A percentile compares a stretch with the other conserved stretches of the same genome.
These are phyloP conservation scores for Clepsis dumicolana DNA, from an alignment of 2,888 invertebrate species.

Conservation along the genomic window DNA sequence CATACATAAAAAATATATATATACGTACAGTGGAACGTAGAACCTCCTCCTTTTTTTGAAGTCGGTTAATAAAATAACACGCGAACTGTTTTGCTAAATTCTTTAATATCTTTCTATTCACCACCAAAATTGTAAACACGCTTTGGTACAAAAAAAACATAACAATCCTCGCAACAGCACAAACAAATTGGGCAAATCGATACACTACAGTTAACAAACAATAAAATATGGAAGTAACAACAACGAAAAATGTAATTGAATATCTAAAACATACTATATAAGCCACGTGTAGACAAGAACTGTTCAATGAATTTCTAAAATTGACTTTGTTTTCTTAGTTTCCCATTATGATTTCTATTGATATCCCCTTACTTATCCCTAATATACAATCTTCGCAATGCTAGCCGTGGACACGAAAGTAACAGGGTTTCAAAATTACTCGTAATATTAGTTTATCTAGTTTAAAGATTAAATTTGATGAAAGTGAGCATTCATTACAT, in stretches of 20 bases:
- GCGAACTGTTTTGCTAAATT: slow-evolving; percentile 56
- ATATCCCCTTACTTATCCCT: slow-evolving; percentile 42
- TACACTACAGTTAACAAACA: slow-evolving; percentile 57
- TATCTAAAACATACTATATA: slow-evolving; percentile 52
- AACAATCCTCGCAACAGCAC: slow-evolving; percentile 62
- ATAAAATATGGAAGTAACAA: slow-evolving; percentile 61
- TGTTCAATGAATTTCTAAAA: slow-evolving; percentile 60
- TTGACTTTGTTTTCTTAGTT: slow-evolving; percentile 65
- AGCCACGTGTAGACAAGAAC: slow-evolving; percentile 40
- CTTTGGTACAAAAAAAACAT: slow-evolving; percentile 73
- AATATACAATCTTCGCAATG: slow-evolving; percentile 27
- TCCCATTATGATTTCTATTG: slow-evolving; percentile 49
- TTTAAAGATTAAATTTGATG: slow-evolving; percentile 30
- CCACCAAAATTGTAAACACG: slow-evolving; percentile 70
- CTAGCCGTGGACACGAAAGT: slow-evolving; percentile 36
- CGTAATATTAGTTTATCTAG: slow-evolving; percentile 25
- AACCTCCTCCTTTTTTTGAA: too few relatives aligned
- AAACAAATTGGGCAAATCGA: slow-evolving; percentile 50
- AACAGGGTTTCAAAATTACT: slow-evolving; percentile 19
- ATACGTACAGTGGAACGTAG: too few relatives aligned
- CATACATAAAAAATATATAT: too few relatives aligned
- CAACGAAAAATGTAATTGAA: slow-evolving; percentile 58
- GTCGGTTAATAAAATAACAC: slow-evolving; percentile 12
- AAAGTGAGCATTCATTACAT: slow-evolving; percentile 57
- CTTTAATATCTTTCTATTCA: slow-evolving; percentile 62